phyloP scores from a whole-genome alignment of 2,797 vertebrate species.

The Cebuella pygmaea region DNA sequence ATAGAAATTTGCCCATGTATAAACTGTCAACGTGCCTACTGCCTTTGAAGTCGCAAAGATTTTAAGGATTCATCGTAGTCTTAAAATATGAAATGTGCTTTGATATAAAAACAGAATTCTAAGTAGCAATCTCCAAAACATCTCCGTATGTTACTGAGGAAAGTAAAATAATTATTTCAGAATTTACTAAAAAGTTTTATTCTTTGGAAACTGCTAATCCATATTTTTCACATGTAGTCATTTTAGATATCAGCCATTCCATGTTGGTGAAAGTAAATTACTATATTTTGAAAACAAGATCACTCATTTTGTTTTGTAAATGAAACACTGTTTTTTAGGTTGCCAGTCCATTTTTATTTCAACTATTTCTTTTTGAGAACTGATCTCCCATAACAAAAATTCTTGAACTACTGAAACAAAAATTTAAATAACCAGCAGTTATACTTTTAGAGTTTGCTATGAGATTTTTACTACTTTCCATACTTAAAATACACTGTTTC shows the following conservation, averaged over 20 bases:
- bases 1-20: background rate
- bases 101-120: slow-evolving; percentile 26
- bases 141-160: background rate
- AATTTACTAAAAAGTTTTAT: background rate
- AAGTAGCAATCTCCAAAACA: slow-evolving; percentile 31
- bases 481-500: background rate
- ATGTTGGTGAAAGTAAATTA: background rate
- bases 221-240: background rate
- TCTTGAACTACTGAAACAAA: background rate
- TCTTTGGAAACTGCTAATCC: slow-evolving; percentile 3
- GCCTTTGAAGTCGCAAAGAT: background rate
- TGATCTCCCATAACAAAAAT: background rate
- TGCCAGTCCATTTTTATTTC: slow-evolving; percentile 26
- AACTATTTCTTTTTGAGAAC: slow-evolving; percentile 36
- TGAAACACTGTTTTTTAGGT: background rate
- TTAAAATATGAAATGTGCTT: slow-evolving; percentile 37
- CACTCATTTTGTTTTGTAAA: background rate
- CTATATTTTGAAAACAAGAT: slow-evolving; percentile 9
- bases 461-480: background rate
- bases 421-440: background rate
- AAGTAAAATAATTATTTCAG: slow-evolving; percentile 11
- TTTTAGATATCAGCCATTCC: background rate
- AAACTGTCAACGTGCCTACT: background rate
- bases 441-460: background rate
- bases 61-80: background rate